phyloP scores from a whole-genome alignment of 2,113 vertebrate species.

The Gila orcuttii region DNA sequence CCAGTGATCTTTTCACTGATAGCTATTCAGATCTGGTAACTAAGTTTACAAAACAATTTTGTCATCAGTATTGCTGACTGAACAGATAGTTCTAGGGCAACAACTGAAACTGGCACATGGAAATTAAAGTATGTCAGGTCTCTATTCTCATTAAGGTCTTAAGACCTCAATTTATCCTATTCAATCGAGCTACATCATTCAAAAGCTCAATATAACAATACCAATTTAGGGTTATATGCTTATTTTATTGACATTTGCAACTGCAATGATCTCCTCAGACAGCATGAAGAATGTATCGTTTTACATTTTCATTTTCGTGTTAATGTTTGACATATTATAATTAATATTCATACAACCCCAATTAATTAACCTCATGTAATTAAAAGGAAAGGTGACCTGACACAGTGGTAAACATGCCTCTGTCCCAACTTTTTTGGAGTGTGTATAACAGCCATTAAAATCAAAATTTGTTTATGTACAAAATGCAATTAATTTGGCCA shows the following conservation, averaged over 20 bases:
- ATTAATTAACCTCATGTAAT: no score
- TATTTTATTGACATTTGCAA: no score
- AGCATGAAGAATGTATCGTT: neutral
- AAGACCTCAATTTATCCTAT: neutral
- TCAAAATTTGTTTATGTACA: no score
- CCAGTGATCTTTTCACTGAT: conserved; percentile 27
- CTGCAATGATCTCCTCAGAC: no score
- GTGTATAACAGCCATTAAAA: no score
- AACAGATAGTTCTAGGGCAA: conserved; percentile 15
- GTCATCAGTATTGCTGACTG: conserved; percentile 30
- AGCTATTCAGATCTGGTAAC: conserved; percentile 28
- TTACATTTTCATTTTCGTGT: neutral
- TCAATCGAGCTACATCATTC: neutral
- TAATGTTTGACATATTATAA: neutral
- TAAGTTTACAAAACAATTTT: conserved; percentile 24
- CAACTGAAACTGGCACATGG: neutral
- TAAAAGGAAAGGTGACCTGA: no score
- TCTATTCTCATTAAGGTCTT: no score
- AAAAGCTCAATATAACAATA: neutral
- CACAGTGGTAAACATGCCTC: no score
- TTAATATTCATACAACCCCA: neutral
- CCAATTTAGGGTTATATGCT: neutral
- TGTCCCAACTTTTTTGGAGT: no score
- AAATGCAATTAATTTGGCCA: no score
- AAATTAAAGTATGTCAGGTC: neutral